Evolutionary conservation across 2,888 invertebrate genomes (phyloP).

Genomic region (Polydrusus cervinus): DNA sequence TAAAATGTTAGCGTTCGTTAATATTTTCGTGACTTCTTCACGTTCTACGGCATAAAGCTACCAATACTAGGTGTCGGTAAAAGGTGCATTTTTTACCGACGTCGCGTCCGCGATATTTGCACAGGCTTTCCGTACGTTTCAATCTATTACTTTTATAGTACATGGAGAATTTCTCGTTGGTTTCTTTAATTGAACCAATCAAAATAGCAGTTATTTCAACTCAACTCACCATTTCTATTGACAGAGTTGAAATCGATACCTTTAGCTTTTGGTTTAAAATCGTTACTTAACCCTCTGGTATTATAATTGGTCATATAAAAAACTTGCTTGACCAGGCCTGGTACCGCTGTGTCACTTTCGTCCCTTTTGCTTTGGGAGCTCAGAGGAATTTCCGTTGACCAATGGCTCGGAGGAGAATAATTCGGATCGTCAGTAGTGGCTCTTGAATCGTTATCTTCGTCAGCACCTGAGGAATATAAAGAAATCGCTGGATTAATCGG

Average conservation of each 20-base stretch:
- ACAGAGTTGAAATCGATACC: conserved; percentile 50
- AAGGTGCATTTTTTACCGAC: no score
- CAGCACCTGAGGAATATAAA: conserved; percentile 65
- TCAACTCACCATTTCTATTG: conserved; percentile 49
- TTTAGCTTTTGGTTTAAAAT: conserved; percentile 43
- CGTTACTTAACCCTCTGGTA: conserved; percentile 7
- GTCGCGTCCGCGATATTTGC: no score
- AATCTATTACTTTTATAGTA: no score
- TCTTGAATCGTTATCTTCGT: conserved; percentile 71
- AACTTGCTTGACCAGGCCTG: conserved; percentile 40
- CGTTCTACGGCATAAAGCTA: no score
- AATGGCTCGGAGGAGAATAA: conserved; percentile 74
- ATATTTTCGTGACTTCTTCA: no score
- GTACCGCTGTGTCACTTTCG: conserved; percentile 20
- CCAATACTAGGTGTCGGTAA: no score
- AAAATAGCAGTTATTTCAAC: no score
- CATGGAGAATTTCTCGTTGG: no score
- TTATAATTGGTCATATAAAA: conserved; percentile 52
- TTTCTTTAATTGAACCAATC: no score
- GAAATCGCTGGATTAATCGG: no score
- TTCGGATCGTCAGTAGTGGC: conserved; percentile 71
- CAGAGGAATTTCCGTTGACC: conserved; percentile 72
- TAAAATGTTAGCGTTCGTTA: no score
- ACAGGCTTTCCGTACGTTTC: no score
- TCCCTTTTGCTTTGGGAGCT: conserved; percentile 18